Percentiles rank a stretch among this genome's conserved stretches.
phyloP scores from a whole-genome alignment of 2,797 vertebrate genomes.

The Sebastes reedi region DNA sequence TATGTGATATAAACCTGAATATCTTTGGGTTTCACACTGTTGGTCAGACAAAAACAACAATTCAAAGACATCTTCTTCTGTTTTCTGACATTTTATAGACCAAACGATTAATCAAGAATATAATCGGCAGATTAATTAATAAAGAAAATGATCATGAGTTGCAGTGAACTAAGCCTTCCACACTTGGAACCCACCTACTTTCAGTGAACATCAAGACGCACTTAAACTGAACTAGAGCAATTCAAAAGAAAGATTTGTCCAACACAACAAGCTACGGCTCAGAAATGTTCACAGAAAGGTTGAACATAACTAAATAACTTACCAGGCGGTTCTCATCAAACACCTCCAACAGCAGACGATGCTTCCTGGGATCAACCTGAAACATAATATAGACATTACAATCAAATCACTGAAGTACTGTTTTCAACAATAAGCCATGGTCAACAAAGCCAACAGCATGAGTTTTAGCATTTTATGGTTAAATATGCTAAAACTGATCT shows the following conservation, averaged over 20 bases:
- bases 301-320: constrained; percentile 67
- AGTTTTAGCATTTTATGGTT: neutral
- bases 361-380: constrained; percentile 92
- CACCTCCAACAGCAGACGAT: constrained; percentile 94
- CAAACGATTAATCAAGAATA: neutral
- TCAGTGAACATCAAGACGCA: too few relatives aligned
- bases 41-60: neutral
- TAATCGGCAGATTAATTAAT: neutral
- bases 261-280: neutral
- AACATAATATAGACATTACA: constrained; percentile 6
- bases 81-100: neutral
- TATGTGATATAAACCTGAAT: neutral
- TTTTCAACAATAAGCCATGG: neutral
- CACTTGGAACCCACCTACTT: too few relatives aligned
- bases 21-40: neutral
- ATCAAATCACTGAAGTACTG: neutral
- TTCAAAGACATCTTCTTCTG: neutral
- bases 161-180: neutral
- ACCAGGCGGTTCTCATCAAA: constrained; percentile 99
- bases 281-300: neutral
- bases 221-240: neutral
- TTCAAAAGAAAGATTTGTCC: neutral
- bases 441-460: neutral
- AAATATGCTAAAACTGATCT: neutral
- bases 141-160: neutral